phyloP scores from a whole-genome alignment of 2,113 vertebrate species.

The Sclerurus mexicanus region DNA sequence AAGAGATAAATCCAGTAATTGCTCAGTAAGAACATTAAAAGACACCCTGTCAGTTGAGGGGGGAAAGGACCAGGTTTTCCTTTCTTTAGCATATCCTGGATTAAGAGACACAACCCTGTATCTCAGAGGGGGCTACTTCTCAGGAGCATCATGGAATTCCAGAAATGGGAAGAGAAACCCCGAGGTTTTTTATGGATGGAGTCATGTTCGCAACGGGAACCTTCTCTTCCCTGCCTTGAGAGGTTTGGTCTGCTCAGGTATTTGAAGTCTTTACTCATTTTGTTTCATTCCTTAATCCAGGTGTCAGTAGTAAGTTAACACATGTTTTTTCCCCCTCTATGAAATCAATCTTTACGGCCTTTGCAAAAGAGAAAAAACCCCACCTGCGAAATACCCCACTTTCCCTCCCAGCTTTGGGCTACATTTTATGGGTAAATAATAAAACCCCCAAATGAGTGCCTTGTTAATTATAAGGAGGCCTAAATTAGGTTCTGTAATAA shows the following conservation, averaged over 20 bases:
- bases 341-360: not conserved
- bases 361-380: not conserved
- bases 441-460: not conserved
- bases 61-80: not conserved
- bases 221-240: not conserved
- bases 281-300: not conserved
- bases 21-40: not conserved
- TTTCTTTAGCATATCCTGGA: not conserved
- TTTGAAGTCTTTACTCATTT: not conserved
- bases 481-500: not conserved
- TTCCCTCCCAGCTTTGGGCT: not conserved
- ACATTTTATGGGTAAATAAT: not conserved
- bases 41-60: not conserved
- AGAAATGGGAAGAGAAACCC: not conserved
- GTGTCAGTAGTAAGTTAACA: not conserved
- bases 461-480: not conserved
- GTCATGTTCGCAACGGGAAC: not conserved
- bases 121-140: not conserved
- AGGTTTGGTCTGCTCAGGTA: not conserved
- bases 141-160: not conserved
- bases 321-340: accelerated
- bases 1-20: not conserved
- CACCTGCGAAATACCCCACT: not conserved
- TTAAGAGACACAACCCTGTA: not conserved
- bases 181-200: accelerated